Evolutionary conservation across 2,113 vertebrate genomes (phyloP).

Genomic region (human (Homo sapiens)): GRCh38 chr12:132256501-132257000

Average conservation of each 20-base stretch:
- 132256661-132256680: no score
- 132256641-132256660: no score
- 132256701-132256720: not conserved
- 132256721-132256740: not conserved
- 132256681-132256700: no score
- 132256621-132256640: no score
- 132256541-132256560: not conserved
- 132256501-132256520: not conserved
- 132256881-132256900: not conserved
- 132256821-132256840: not conserved
- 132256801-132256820: no score
- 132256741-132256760: accelerated
- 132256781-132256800: accelerated
- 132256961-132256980: accelerated
- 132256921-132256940: not conserved
- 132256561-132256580: no score
- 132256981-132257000: not conserved
- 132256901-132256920: accelerated
- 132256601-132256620: no score
- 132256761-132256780: accelerated
- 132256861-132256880: not conserved
- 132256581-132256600: no score
- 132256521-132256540: not conserved
- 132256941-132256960: no score
- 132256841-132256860: not conserved